A percentile compares a stretch with the other conserved stretches of the same genome.
phyloP scores from a whole-genome alignment of 2,797 vertebrate species.

The Eidolon dupreanum region DNA sequence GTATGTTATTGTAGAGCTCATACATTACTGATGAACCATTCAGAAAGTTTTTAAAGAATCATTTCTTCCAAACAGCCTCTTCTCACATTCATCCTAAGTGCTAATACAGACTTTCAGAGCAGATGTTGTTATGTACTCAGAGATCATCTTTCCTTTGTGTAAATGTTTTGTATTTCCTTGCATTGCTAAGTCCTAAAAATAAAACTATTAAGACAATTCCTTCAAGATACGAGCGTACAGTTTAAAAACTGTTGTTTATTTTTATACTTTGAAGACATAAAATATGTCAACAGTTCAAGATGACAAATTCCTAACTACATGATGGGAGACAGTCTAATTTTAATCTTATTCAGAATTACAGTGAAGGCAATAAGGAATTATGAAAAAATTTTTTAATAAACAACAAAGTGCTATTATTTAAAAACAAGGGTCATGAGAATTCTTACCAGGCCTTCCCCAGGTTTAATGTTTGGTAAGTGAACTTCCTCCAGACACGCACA shows the following conservation, averaged over 20 bases:
- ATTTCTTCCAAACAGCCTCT: neutral
- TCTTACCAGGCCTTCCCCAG: slow-evolving; percentile 95
- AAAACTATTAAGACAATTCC: neutral
- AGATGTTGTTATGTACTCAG: neutral
- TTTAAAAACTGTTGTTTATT: slow-evolving; percentile 43
- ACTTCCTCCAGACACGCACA: slow-evolving; percentile 93
- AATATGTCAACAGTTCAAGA: neutral
- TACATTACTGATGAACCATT: neutral
- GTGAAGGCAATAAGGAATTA: neutral
- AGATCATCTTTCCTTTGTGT: slow-evolving; percentile 10
- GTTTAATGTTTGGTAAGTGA: slow-evolving; percentile 90
- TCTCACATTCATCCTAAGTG: neutral
- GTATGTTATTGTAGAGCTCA: neutral
- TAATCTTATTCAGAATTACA: neutral
- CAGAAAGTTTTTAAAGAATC: neutral
- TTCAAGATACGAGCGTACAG: neutral
- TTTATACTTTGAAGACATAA: slow-evolving; percentile 42
- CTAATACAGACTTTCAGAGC: neutral
- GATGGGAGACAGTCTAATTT: neutral
- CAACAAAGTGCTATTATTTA: rapidly evolving
- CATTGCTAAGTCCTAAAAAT: slow-evolving; percentile 31
- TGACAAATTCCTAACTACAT: neutral
- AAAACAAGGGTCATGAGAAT: neutral
- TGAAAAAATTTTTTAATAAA: neutral
- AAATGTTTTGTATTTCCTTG: neutral